These are phyloP conservation scores for Eublepharis macularius DNA, from an alignment of 2,113 vertebrate genomes.

Conservation along the genomic window DNA sequence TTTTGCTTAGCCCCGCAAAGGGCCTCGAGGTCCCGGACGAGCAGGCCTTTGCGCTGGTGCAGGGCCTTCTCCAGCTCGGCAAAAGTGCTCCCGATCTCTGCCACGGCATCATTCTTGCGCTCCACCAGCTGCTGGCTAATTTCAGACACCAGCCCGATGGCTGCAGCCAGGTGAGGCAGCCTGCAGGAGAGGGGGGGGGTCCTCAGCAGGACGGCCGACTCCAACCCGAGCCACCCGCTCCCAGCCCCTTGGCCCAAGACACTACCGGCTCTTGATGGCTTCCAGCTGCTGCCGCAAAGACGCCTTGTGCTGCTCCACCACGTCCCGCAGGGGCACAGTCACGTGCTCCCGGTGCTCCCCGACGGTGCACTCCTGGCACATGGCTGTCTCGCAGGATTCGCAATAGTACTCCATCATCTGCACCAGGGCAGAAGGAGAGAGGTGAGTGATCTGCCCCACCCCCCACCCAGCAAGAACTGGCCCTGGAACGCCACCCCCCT, in stretches of 20 bases:
- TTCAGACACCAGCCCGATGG: constrained; percentile 87
- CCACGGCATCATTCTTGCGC: constrained; percentile 84
- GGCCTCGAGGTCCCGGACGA: constrained; percentile 86
- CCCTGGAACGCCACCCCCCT: accelerated
- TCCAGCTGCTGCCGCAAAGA: constrained; percentile 91
- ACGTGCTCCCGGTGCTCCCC: constrained; percentile 92
- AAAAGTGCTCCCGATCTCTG: constrained; percentile 86
- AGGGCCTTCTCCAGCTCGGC: constrained; percentile 89
- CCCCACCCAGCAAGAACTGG: not conserved
- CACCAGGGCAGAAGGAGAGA: too few species aligned
- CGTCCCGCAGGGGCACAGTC: constrained; percentile 89
- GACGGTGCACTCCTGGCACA: constrained; percentile 92
- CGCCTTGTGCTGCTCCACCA: constrained; percentile 93
- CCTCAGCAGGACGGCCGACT: not conserved
- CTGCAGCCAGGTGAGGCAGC: constrained; percentile 88
- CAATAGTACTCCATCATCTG: constrained; percentile 99
- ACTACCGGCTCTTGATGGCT: constrained; percentile 85
- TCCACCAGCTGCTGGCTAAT: constrained; percentile 91
- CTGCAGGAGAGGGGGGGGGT: constrained; percentile 58
- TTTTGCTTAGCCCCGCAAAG: constrained; percentile 89
- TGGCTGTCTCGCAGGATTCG: constrained; percentile 95
- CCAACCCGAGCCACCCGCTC: not conserved
- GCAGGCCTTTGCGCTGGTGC: constrained; percentile 86
- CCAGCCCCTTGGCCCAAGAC: not conserved
- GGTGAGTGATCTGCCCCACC: not conserved